A percentile compares a stretch with the other conserved stretches of the same genome.
Conservation (phyloP, 2,888 invertebrate species). For the Drosophila cognata region DNA sequence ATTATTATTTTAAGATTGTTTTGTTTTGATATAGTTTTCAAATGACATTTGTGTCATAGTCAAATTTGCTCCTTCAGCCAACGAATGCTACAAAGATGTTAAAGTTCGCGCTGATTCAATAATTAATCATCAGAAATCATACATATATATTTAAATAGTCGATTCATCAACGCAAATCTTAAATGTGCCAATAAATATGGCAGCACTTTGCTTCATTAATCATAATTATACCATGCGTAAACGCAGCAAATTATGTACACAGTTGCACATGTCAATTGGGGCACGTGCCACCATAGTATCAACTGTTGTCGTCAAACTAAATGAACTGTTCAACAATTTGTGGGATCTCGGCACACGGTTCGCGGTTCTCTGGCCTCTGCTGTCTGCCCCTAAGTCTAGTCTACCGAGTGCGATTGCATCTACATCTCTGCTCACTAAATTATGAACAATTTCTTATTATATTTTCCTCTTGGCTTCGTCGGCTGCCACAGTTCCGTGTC, state of each 20-base stretch:
- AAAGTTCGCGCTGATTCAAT: not conserved
- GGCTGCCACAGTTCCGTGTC: constrained; percentile 24
- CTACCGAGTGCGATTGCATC: constrained; percentile 40
- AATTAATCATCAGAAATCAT: not conserved
- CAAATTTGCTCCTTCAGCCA: not conserved
- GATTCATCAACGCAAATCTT: not conserved
- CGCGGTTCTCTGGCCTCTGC: constrained; percentile 1
- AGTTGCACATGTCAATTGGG: constrained; percentile 27
- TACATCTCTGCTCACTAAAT: constrained; percentile 37
- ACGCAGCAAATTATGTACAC: constrained; percentile 13
- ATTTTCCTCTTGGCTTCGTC: constrained; percentile 25
- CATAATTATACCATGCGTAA: constrained; percentile 9
- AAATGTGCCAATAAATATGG: not conserved
- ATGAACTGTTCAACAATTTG: constrained; percentile 25
- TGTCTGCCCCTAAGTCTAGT: constrained; percentile 16
- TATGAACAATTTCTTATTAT: constrained; percentile 30
- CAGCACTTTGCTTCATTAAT: constrained; percentile 18
- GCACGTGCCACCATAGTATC: constrained; percentile 55
- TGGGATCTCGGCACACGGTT: constrained; percentile 1
- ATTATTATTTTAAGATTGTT: not conserved
- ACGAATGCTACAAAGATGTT: not conserved
- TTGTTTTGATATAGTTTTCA: not conserved
- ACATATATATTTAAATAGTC: not conserved
- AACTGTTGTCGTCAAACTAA: constrained; percentile 37
- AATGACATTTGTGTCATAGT: not conserved